phyloP scores from a whole-genome alignment of 2,113 vertebrate genomes.

The Guaruba guarouba region DNA sequence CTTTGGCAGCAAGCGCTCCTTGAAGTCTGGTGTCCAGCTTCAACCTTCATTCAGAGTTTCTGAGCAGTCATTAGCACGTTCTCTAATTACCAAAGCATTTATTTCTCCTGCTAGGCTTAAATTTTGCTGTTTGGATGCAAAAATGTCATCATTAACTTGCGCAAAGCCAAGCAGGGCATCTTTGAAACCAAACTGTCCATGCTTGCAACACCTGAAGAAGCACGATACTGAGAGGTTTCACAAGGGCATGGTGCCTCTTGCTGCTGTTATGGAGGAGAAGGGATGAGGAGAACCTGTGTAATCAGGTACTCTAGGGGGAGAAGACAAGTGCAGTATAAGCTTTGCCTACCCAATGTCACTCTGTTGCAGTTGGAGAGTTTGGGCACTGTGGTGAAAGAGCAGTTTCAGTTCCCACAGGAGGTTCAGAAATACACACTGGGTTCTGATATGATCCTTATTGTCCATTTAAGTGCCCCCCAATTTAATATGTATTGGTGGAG shows the following conservation, averaged over 20 bases:
- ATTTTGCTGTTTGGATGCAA: not conserved
- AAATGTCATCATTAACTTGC: not conserved
- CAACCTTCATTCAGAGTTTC: not conserved
- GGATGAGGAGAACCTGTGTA: not conserved
- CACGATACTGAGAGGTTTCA: not conserved
- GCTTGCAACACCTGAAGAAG: not conserved
- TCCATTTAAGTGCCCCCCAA: not conserved
- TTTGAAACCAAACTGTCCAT: not conserved
- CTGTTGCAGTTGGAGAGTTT: not conserved
- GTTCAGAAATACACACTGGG: not conserved
- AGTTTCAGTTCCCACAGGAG: not conserved
- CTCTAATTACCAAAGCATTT: not conserved
- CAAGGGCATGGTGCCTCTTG: not conserved
- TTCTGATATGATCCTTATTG: not conserved
- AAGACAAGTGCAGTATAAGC: not conserved
- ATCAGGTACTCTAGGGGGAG: not conserved
- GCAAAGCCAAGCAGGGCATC: not conserved
- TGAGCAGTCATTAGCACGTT: not conserved
- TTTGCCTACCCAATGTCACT: not conserved
- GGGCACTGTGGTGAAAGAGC: not conserved
- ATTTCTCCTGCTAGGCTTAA: not conserved
- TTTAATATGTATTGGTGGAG: accelerated
- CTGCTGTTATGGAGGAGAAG: not conserved
- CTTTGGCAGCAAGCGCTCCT: not conserved
- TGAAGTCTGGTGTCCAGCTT: not conserved